These are phyloP conservation scores for Xylota segnis DNA, from an alignment of 2,888 invertebrate species.

Conservation along the genomic window DNA sequence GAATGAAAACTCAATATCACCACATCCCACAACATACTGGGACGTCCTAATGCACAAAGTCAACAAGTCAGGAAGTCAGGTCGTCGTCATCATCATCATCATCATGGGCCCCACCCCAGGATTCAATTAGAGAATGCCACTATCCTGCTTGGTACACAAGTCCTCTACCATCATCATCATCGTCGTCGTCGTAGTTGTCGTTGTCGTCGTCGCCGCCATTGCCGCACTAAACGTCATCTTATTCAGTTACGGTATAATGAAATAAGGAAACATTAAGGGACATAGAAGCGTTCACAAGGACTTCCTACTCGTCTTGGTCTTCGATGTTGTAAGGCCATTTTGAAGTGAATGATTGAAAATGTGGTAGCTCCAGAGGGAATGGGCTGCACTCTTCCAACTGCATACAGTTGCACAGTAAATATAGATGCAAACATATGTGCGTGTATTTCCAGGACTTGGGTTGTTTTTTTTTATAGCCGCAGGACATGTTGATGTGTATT, in stretches of 20 bases:
- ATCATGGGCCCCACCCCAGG: slow-evolving; percentile 29
- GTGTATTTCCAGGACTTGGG: background rate
- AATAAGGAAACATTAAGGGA: slow-evolving; percentile 72
- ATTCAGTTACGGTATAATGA: slow-evolving; percentile 70
- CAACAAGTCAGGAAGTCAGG: slow-evolving; percentile 77
- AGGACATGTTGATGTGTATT: background rate
- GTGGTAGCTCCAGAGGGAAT: background rate
- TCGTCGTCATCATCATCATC: slow-evolving; percentile 6
- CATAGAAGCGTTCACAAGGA: slow-evolving; percentile 45
- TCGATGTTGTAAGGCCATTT: slow-evolving; percentile 2
- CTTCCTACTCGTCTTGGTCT: slow-evolving; percentile 2
- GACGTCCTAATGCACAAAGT: slow-evolving; percentile 30
- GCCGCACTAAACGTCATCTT: slow-evolving; percentile 70
- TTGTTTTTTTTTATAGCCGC: background rate
- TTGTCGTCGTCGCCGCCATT: slow-evolving; percentile 6
- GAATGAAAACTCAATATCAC: slow-evolving; percentile 45
- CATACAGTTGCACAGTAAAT: slow-evolving; percentile 12
- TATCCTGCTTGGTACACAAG: slow-evolving; percentile 5
- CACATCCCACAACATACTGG: slow-evolving; percentile 37
- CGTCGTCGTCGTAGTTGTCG: background rate
- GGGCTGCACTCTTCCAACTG: background rate
- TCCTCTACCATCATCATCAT: slow-evolving; percentile 21
- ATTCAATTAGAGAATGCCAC: slow-evolving; percentile 64
- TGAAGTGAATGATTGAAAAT: slow-evolving; percentile 6
- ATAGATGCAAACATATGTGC: too few relatives aligned